Evolutionary conservation across 2,888 invertebrate genomes (phyloP), one percentile per base, ranked within the genome.

Genomic region (Galerucella pusilla): DNA sequence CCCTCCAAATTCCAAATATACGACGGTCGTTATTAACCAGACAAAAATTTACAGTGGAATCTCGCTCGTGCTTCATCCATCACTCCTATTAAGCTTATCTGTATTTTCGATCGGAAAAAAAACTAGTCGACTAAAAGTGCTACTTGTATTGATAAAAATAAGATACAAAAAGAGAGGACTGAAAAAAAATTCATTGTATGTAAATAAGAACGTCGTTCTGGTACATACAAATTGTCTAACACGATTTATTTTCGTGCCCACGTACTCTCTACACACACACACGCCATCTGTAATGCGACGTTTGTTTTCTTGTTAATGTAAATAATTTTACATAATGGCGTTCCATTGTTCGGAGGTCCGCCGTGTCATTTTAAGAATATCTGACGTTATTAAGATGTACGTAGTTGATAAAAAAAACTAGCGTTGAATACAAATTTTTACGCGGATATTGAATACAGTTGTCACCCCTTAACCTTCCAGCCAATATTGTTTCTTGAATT

Each of bases 161-260:
- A 76, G 64, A 68, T 45, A 75, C 74, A 74, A 75, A 76, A 71
- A 65, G 35, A 5, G 35, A 35, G 4, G 35, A 54, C 66, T 70
- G 42, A 25, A 74, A 75, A 76, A 75, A 73, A 70, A 61, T 52
- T 77, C 78, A 81, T 81, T 81, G 80, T 81, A 81, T 81, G 80
- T 69, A 76, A 81, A 81, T 80, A 60, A 68, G 46, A 46, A 66
- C 66, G 25, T 59, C 69, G 75, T 66, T 75, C 75, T 52, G n/a
- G 76, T 77, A 77, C 74, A 79, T 80, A 81, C 80, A 80, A 81
- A 81, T 81, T 81, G 80, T 80, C 78, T 80, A 80, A 79, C 80
- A 75, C 77, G 78, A 79, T 79, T 79, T 79, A 79, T 79, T 79
- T 76, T 74, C 74, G 76, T 77, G 77, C 77, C 79, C 76, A 76